Evolutionary conservation across 2,113 vertebrate species (phyloP).

Genomic region (Anguilla rostrata): DNA sequence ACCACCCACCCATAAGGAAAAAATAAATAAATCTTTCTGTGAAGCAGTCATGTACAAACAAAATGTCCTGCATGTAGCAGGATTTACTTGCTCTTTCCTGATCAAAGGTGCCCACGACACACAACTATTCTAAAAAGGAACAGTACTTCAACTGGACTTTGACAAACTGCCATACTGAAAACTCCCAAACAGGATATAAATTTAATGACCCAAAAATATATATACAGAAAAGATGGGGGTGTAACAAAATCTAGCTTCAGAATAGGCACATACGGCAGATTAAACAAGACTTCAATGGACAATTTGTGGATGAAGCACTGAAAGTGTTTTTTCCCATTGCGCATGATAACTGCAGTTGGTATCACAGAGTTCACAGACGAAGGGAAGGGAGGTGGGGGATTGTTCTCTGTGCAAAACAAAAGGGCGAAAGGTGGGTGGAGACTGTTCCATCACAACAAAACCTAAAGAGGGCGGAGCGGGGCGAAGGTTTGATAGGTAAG

Average conservation of each 20-base stretch:
- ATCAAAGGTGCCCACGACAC: not conserved
- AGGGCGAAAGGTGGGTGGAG: not conserved
- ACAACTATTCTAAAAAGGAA: not conserved
- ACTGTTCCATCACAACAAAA: not conserved
- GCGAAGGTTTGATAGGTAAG: slow-evolving; percentile 35
- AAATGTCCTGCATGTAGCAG: slow-evolving; percentile 8
- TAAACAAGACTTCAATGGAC: slow-evolving; percentile 50
- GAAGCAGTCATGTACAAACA: not conserved
- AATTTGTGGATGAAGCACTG: slow-evolving; percentile 32
- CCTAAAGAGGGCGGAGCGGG: slow-evolving; percentile 25
- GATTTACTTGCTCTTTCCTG: not conserved
- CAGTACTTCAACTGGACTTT: slow-evolving; percentile 6
- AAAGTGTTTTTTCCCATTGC: slow-evolving; percentile 40
- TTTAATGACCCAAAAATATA: slow-evolving; percentile 34
- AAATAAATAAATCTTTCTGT: not conserved
- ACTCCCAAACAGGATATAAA: slow-evolving; percentile 11
- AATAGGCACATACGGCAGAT: slow-evolving; percentile 70
- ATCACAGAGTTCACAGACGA: not conserved
- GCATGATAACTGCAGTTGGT: slow-evolving; percentile 30
- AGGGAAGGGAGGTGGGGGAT: not conserved
- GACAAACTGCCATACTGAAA: slow-evolving; percentile 18
- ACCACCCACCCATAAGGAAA: not conserved
- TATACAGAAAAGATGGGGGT: slow-evolving; percentile 13
- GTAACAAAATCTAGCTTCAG: slow-evolving; percentile 34
- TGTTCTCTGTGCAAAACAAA: not conserved